Evolutionary conservation across 2,797 vertebrate species (phyloP).

Genomic region (Neomorphus geoffroyi): DNA sequence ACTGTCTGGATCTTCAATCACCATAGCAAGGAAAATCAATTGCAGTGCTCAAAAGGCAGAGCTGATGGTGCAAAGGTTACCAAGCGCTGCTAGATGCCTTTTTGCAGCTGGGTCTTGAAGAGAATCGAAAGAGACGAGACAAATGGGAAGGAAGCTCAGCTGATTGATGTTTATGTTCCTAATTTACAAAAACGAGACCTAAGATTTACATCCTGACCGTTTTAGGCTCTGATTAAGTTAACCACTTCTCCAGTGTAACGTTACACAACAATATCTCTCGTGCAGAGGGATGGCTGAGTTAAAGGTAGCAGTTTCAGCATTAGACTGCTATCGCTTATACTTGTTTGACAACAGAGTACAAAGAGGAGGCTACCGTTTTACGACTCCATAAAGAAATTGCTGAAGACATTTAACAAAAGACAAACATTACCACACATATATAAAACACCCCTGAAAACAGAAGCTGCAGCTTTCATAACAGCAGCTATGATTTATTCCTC

Average conservation of each 20-base stretch:
- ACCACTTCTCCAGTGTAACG: neutral
- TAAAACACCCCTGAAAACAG: slow-evolving; percentile 73
- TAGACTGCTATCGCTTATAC: slow-evolving; percentile 4
- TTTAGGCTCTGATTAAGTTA: slow-evolving; percentile 49
- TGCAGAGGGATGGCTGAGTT: neutral
- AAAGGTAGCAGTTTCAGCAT: neutral
- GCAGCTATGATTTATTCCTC: slow-evolving; percentile 68
- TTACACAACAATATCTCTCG: neutral
- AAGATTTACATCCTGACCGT: slow-evolving; percentile 28
- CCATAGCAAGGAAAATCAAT: slow-evolving; percentile 61
- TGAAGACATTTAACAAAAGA: slow-evolving; percentile 69
- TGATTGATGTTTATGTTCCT: slow-evolving; percentile 51
- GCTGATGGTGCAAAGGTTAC: slow-evolving; percentile 62
- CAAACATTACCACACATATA: slow-evolving; percentile 64
- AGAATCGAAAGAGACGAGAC: slow-evolving; percentile 37
- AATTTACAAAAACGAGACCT: slow-evolving; percentile 23
- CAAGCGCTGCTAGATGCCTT: slow-evolving; percentile 6
- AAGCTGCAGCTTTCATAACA: slow-evolving; percentile 63
- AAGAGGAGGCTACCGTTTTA: slow-evolving; percentile 57
- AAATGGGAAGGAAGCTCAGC: slow-evolving; percentile 10
- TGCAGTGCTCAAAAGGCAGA: slow-evolving; percentile 34
- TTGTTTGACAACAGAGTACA: neutral
- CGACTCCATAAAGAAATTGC: slow-evolving; percentile 66
- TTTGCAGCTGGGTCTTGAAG: slow-evolving; percentile 36
- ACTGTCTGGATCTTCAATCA: slow-evolving; percentile 56